These are phyloP conservation scores for Poecilia velifera DNA, from an alignment of 2,797 vertebrate species.

Conservation along the genomic window DNA sequence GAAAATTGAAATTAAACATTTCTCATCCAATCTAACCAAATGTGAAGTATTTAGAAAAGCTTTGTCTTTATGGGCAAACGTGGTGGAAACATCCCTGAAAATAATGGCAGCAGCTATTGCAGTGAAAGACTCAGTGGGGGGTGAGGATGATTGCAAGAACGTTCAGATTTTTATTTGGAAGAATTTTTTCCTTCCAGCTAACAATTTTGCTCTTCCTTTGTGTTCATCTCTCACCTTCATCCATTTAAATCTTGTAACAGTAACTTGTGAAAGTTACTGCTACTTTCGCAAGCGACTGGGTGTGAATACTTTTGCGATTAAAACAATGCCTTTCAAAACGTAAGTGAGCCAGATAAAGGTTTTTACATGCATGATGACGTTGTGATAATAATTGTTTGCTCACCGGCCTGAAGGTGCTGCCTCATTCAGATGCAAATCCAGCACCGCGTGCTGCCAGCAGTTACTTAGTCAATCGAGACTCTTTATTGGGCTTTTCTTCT, in stretches of 20 bases:
- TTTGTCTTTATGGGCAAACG: not conserved
- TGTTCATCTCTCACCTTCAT: not conserved
- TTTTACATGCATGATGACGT: slow-evolving; percentile 15
- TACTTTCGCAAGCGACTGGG: not conserved
- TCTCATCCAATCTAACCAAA: not conserved
- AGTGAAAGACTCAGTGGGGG: not conserved
- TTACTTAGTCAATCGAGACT: slow-evolving; percentile 43
- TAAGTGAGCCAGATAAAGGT: not conserved
- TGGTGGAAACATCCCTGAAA: not conserved
- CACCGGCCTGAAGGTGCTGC: slow-evolving; percentile 13
- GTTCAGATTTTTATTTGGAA: not conserved
- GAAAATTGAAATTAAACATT: not conserved
- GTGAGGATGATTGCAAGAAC: not conserved
- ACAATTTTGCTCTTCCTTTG: not conserved
- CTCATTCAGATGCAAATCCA: slow-evolving; percentile 47
- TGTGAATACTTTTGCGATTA: not conserved
- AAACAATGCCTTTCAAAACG: not conserved
- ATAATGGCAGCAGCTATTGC: not conserved
- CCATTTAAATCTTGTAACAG: not conserved
- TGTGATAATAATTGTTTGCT: slow-evolving; percentile 51
- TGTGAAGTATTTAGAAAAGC: not conserved
- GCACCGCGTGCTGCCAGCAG: slow-evolving; percentile 14
- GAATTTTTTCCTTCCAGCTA: not conserved
- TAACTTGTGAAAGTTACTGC: not conserved
- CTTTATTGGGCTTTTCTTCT: slow-evolving; percentile 10